These are phyloP conservation scores for Propithecus deckenii DNA, from an alignment of 2,797 vertebrate species.

Conservation along the genomic window DNA sequence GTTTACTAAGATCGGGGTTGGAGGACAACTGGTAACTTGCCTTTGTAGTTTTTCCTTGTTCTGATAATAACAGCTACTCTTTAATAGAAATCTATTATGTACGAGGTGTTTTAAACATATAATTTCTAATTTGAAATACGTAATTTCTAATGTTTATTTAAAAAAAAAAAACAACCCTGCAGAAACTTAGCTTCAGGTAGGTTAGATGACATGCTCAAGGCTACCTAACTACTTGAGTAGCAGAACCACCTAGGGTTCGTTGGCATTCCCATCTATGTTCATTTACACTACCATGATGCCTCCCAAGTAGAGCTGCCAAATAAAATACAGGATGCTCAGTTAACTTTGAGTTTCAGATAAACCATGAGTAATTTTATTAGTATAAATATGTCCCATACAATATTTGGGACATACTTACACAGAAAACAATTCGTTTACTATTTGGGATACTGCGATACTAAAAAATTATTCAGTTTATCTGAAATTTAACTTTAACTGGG, in stretches of 20 bases:
- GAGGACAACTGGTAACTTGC: neutral
- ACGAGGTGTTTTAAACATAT: neutral
- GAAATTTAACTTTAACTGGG: slow-evolving; percentile 28
- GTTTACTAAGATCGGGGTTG: neutral
- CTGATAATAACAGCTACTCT: neutral
- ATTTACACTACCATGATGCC: neutral
- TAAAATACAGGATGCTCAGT: neutral
- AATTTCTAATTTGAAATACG: neutral
- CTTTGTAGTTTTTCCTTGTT: neutral
- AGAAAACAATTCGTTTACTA: neutral
- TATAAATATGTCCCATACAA: neutral
- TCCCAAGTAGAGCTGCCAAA: neutral
- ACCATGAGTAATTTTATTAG: neutral
- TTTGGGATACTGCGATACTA: neutral
- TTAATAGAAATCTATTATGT: neutral
- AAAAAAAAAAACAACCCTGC: neutral
- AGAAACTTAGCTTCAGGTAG: neutral
- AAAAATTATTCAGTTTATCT: neutral
- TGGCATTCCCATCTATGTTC: neutral
- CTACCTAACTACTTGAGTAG: neutral
- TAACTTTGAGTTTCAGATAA: neutral
- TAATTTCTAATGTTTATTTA: neutral
- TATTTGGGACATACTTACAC: neutral
- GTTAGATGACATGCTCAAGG: neutral
- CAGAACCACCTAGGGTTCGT: neutral